Conservation (phyloP, 2,113 vertebrate genomes). For the Odobenus rosmarus region DNA sequence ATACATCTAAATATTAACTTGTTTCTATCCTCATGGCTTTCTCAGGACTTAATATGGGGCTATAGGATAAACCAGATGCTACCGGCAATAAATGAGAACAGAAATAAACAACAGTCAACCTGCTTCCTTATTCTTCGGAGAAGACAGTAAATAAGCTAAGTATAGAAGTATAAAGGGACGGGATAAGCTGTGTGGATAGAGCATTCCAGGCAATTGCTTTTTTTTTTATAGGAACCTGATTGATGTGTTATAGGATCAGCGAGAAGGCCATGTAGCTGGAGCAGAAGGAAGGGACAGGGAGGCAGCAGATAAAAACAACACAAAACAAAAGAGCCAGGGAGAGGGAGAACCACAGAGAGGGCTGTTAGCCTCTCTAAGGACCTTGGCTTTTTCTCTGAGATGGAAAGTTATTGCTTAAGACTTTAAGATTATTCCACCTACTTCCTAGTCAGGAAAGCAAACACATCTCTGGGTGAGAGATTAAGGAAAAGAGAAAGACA, state of each 20-base stretch:
- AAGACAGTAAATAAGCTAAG: not conserved
- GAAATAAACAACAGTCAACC: not conserved
- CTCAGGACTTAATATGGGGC: not conserved
- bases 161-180: not conserved
- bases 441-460: not conserved
- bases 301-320: not conserved
- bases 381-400: not conserved
- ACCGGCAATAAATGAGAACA: not conserved
- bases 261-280: not conserved
- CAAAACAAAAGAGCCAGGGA: not conserved
- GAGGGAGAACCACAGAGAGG: fast-evolving
- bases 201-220: not conserved
- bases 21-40: not conserved
- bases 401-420: not conserved
- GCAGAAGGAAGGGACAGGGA: not conserved
- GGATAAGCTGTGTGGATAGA: not conserved
- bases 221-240: not conserved
- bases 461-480: not conserved
- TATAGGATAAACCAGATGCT: not conserved
- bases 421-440: not conserved
- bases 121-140: not conserved
- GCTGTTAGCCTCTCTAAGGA: not conserved
- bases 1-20: not conserved
- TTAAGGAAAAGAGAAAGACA: too few relatives aligned
- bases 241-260: not conserved